Evolutionary conservation across 2,888 invertebrate species (phyloP).

Genomic region (Campoplex nolae): DNA sequence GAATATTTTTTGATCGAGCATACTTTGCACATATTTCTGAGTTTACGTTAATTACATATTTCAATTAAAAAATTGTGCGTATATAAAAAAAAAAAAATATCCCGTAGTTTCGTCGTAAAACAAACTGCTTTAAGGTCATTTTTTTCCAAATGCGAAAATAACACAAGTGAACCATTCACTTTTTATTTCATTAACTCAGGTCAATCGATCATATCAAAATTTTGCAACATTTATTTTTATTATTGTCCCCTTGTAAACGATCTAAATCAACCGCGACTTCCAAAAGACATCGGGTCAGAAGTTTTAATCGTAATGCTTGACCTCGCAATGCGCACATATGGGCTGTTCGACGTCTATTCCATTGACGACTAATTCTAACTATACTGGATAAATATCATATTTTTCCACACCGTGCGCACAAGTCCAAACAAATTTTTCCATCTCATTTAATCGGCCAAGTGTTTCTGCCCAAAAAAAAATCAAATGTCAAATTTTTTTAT

Average conservation of each 20-base stretch:
- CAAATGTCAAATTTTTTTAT: too few relatives aligned
- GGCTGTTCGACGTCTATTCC: neutral
- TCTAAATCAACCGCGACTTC: constrained; percentile 71
- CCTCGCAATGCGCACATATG: constrained; percentile 48
- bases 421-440: too few relatives aligned
- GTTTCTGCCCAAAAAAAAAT: too few relatives aligned
- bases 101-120: neutral
- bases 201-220: constrained; percentile 70
- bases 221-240: constrained; percentile 52
- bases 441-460: too few relatives aligned
- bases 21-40: neutral
- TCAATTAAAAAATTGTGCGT: neutral
- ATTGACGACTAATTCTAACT: neutral
- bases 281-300: constrained; percentile 68
- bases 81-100: neutral
- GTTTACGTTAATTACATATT: neutral
- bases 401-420: neutral
- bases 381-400: neutral
- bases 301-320: constrained; percentile 75
- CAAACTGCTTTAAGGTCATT: neutral
- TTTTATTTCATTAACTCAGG: constrained; percentile 63
- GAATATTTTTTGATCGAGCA: neutral
- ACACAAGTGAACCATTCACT: constrained; percentile 72
- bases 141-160: constrained; percentile 21
- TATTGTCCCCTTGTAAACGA: constrained; percentile 58